Percentiles rank a stretch among this genome's conserved stretches.
phyloP scores from a whole-genome alignment of 2,113 vertebrate species.

The Heptranchias perlo region DNA sequence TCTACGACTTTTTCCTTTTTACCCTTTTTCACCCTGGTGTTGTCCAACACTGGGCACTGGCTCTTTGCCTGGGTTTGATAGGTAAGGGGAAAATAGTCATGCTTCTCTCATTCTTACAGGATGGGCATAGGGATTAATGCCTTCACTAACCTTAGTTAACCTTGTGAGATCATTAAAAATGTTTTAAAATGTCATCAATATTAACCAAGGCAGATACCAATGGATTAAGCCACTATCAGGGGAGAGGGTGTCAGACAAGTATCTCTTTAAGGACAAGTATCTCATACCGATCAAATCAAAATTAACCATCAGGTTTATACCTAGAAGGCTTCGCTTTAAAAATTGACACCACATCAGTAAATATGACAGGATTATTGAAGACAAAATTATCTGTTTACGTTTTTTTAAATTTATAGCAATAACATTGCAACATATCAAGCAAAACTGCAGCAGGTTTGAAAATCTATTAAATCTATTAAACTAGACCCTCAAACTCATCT shows the following conservation, averaged over 20 bases:
- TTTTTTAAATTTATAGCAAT: slow-evolving; percentile 25
- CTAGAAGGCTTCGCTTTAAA: neutral
- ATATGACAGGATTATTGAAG: slow-evolving; percentile 30
- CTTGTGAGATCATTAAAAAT: neutral
- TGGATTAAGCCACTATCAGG: neutral
- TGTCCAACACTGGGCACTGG: neutral
- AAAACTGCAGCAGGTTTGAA: neutral
- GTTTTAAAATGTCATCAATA: neutral
- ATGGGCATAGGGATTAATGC: neutral
- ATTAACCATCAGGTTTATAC: neutral
- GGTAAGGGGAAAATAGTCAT: neutral
- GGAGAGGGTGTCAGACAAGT: neutral
- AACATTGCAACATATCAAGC: slow-evolving; percentile 10
- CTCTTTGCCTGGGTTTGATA: neutral
- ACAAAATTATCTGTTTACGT: slow-evolving; percentile 17
- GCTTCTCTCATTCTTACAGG: neutral
- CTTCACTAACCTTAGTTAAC: neutral
- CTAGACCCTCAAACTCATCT: slow-evolving; percentile 13
- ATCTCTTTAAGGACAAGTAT: neutral
- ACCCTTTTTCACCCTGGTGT: neutral
- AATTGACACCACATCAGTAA: neutral
- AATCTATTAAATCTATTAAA: slow-evolving; percentile 32
- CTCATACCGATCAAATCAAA: neutral
- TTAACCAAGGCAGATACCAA: neutral
- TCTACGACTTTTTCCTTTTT: neutral